Evolutionary conservation across 2,113 vertebrate genomes (phyloP), one percentile per base, ranked within the genome.

Genomic region (Glaucidium brasilianum): DNA sequence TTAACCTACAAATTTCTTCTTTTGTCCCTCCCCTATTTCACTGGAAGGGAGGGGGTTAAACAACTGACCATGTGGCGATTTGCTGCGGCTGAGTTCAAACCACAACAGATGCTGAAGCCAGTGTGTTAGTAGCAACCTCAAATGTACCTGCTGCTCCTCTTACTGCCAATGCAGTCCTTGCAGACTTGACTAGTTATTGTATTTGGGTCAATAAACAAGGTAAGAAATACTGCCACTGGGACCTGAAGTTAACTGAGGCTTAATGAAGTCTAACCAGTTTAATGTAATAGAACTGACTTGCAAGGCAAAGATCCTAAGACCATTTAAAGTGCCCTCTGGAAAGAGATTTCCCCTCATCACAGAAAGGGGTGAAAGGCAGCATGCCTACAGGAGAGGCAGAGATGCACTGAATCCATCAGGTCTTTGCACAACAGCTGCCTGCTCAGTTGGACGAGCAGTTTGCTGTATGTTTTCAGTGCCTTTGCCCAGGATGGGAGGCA

Each of bases 161-260:
- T 45, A 15, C 59, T 77, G 76, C n/a, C 72, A 6, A 7, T 17
- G 26, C 22, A 17, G 22, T 30, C 35, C 68, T 20, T 32, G 64
- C 88, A 92, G 68, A 10, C 39, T 50, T 20, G 35, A 34, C 17
- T 32, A 2, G 52, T 19, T 60, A 26, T 17, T 53, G 34, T 18
- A 12, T 47, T 50, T 22, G 69, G 17, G 29, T 45, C 66, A 62
- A 15, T 11, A 50, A 37, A 19, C 47, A 69, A 77, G 50, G 4
- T 14, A 71, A 34, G 37, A 67, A 75, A 67, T 25, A 12, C 12
- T 68, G n/a, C 67, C 63, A 22, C 20, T 0, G 0, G 56, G 34
- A 84, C n/a, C 26, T 41, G 25, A 52, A 49, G 35, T 15, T 20
- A 39, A 11, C 73, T 21, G 34, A 45, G 30, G 30, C 15, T 74